These are phyloP conservation scores for Myrmophylax atrothorax DNA, from an alignment of 2,113 vertebrate genomes.

Conservation along the genomic window DNA sequence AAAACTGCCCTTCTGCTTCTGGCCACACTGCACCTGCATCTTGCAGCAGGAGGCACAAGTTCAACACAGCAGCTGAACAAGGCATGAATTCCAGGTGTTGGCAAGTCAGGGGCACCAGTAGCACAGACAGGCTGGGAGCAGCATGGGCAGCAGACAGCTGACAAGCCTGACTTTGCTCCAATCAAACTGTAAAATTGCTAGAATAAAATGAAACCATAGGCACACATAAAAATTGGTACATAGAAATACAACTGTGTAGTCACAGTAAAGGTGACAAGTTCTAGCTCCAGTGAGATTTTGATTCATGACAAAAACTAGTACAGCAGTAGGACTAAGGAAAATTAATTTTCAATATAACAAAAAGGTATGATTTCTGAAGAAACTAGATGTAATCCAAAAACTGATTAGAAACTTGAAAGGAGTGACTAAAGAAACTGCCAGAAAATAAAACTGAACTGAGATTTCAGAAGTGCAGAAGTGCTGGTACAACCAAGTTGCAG, in stretches of 20 bases:
- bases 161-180: not conserved
- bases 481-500: not conserved
- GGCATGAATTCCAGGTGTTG: not conserved
- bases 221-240: not conserved
- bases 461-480: not conserved
- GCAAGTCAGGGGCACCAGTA: not conserved
- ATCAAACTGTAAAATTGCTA: not conserved
- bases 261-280: not conserved
- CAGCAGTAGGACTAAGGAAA: not conserved
- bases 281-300: not conserved
- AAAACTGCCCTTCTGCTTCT: not conserved
- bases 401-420: not conserved
- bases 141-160: fast-evolving
- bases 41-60: not conserved
- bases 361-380: not conserved
- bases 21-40: not conserved
- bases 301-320: not conserved
- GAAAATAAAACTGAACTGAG: not conserved
- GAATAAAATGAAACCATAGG: not conserved
- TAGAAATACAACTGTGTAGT: not conserved
- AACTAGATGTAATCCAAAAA: not conserved
- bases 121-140: not conserved
- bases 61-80: not conserved
- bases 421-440: not conserved
- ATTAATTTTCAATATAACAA: not conserved